Conservation (phyloP, 2,888 invertebrate genomes). For the Sminthurinus aureus region DNA sequence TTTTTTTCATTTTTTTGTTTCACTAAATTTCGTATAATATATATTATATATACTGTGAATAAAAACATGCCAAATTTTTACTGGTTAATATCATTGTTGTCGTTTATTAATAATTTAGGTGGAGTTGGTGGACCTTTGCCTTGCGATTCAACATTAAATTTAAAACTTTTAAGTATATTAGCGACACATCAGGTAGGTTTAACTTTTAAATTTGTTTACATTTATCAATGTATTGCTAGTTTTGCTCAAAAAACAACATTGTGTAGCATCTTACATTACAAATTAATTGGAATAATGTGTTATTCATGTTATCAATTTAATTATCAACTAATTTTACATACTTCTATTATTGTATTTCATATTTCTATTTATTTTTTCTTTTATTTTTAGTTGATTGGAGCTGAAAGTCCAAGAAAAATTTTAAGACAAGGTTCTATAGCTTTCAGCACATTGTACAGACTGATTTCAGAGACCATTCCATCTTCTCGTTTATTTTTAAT, state of each 20-base stretch:
- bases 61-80: constrained; percentile 1
- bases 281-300: too few relatives aligned
- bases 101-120: constrained; percentile 36
- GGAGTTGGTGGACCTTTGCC: constrained; percentile 58
- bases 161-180: constrained; percentile 55
- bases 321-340: constrained; percentile 61
- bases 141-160: constrained; percentile 55
- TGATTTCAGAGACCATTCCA: constrained; percentile 87
- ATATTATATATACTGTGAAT: neutral
- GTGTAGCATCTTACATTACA: too few relatives aligned
- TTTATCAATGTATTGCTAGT: too few relatives aligned
- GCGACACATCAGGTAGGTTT: constrained; percentile 53
- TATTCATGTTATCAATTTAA: neutral
- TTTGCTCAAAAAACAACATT: too few relatives aligned
- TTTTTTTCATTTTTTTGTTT: too few relatives aligned
- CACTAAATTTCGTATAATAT: neutral
- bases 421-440: constrained; percentile 86
- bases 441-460: constrained; percentile 84
- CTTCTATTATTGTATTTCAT: neutral
- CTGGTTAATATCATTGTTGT: neutral
- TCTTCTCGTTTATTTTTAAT: constrained; percentile 93
- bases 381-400: constrained; percentile 51
- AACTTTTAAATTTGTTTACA: neutral
- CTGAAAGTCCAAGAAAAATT: constrained; percentile 67
- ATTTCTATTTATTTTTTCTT: neutral